These are phyloP conservation scores for Nycticebus coucang DNA, from an alignment of 2,113 vertebrate genomes.

Conservation along the genomic window DNA sequence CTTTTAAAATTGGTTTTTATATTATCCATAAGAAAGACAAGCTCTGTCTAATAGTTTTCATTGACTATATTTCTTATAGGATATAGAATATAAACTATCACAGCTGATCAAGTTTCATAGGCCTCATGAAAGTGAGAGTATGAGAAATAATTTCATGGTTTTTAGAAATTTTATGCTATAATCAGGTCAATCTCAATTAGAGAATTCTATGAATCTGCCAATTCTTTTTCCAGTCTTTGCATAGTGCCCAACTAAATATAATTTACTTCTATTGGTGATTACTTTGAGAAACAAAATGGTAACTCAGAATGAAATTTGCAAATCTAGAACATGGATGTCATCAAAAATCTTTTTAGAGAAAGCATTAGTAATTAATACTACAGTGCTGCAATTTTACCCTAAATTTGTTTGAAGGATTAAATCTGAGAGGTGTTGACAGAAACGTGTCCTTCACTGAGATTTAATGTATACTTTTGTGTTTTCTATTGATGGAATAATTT, in stretches of 20 bases:
- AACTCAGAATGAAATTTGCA: neutral
- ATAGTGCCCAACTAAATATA: neutral
- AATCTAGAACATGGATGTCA: neutral
- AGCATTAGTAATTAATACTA: slow-evolving; percentile 17
- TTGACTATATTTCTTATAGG: neutral
- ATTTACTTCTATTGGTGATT: slow-evolving; percentile 36
- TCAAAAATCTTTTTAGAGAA: slow-evolving; percentile 4
- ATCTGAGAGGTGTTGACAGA: neutral
- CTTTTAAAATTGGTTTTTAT: neutral
- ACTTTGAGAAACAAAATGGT: neutral
- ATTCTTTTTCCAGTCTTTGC: neutral
- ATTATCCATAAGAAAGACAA: neutral
- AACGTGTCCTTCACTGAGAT: neutral
- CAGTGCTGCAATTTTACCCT: neutral
- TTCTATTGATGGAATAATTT: slow-evolving; percentile 15
- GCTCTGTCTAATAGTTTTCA: neutral
- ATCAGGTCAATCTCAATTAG: neutral
- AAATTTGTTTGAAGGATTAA: slow-evolving; percentile 43
- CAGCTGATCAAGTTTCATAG: neutral
- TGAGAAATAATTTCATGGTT: slow-evolving; percentile 1
- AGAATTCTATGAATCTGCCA: neutral
- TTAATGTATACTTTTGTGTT: neutral
- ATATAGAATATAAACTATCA: neutral
- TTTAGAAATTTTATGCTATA: neutral
- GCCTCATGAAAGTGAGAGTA: neutral